Evolutionary conservation across 2,113 vertebrate genomes (phyloP), one percentile per base, ranked within the genome.

Genomic region (Perca flavescens): DNA sequence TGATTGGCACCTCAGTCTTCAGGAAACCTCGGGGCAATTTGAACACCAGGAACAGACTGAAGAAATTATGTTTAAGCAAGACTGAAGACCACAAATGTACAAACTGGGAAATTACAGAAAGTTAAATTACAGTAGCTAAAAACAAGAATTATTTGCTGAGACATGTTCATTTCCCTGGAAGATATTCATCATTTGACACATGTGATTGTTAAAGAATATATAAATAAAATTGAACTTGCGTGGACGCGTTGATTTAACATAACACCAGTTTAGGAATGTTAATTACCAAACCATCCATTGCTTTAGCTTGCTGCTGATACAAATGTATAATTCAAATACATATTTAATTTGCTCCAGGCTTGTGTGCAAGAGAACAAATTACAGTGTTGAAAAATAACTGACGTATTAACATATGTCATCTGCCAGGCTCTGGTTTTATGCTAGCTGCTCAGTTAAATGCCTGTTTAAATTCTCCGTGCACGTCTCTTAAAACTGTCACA

Each of bases 381-480:
- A 94, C 93, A 94, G 90, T 90, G 93, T 94, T 96, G 94, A 94
- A 96, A 96, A 96, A 93, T 89, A 95, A 71, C 78, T 46, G 75
- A 96, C 94, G 79, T 92, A 96, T 96, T 96, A 97, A 94, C 95
- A 96, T 97, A 95, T 95, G 94, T 96, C 95, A 96, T 94, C 94
- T 93, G 91, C 82, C 87, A 94, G 94, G 91, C 94, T 92, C 86
- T 87, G 83, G 92, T 93, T 95, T 93, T 88, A 91, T 93, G 92
- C 56, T 78, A 34, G 83, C 94, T 94, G 94, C 94, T 95, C 91
- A 91, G 94, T 96, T 96, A 95, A 96, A 94, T 94, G 93, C 91
- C 91, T 94, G 91, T 90, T 95, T 89, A 93, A 95, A 93, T 82
- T 75, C 77, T 82, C 52, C 6, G 2, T 40, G 75, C 56, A 16